Percentiles rank a stretch among this genome's conserved stretches.
These are phyloP conservation scores for Heliconius melpomene DNA, from an alignment of 1,140 invertebrate species.

Conservation along the genomic window DNA sequence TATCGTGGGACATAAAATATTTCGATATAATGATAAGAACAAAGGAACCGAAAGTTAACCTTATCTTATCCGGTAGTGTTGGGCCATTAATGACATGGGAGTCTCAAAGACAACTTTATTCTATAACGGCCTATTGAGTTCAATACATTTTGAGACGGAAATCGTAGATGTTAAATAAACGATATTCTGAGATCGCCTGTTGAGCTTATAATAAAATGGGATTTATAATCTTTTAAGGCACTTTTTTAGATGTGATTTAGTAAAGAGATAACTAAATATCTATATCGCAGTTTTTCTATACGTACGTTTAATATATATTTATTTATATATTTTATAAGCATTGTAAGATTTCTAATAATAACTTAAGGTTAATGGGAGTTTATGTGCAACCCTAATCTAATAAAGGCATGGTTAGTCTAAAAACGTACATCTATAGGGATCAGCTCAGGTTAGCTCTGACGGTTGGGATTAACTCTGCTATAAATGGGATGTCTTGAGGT, in stretches of 20 bases:
- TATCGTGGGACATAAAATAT: constrained; percentile 68
- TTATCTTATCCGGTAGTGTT: constrained; percentile 69
- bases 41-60: constrained; percentile 58
- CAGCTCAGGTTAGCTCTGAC: constrained; percentile 47
- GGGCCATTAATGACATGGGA: constrained; percentile 62
- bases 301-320: neutral
- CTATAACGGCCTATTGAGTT: constrained; percentile 37
- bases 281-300: too few species aligned
- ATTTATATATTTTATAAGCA: neutral
- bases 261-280: neutral
- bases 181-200: constrained; percentile 1
- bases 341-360: constrained; percentile 11
- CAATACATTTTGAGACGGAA: constrained; percentile 24
- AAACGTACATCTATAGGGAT: constrained; percentile 49
- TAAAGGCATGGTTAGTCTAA: constrained; percentile 51
- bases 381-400: constrained; percentile 46
- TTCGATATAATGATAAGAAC: constrained; percentile 67
- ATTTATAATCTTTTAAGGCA: neutral
- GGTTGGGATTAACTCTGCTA: constrained; percentile 51
- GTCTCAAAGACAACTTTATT: constrained; percentile 61
- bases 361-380: constrained; percentile 36
- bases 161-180: constrained; percentile 24
- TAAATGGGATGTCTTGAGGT: constrained; percentile 53
- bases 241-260: neutral
- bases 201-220: constrained; percentile 8